Conservation (phyloP, 2,113 vertebrate species). For the Nymphicus hollandicus region DNA sequence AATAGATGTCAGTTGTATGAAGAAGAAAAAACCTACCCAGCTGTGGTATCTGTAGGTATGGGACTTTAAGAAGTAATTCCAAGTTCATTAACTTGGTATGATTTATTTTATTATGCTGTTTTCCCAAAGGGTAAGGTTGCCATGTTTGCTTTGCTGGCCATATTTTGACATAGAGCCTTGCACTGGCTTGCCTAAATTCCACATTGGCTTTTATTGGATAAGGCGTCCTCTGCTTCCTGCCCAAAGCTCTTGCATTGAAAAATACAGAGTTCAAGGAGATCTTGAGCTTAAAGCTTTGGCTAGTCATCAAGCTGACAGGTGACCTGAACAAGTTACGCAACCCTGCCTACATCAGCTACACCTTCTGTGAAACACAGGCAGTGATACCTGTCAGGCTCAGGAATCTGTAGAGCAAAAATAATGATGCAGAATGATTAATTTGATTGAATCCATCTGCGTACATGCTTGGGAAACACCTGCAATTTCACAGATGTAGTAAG, state of each 20-base stretch:
- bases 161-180: not conserved
- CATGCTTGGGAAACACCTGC: not conserved
- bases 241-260: not conserved
- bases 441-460: not conserved
- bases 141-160: not conserved
- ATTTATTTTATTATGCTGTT: not conserved
- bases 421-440: not conserved
- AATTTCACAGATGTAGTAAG: not conserved
- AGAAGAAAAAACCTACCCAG: not conserved
- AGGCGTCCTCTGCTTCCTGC: not conserved
- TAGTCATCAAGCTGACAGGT: not conserved
- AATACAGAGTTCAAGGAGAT: constrained; percentile 33
- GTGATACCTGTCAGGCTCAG: not conserved
- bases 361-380: not conserved
- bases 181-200: not conserved
- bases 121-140: not conserved
- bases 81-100: not conserved
- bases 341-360: not conserved
- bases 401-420: not conserved
- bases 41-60: not conserved
- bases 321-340: constrained; percentile 27
- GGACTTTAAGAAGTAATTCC: not conserved
- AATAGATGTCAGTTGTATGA: not conserved
- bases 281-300: not conserved
- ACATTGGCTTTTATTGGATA: not conserved